Conservation (phyloP, 2,797 vertebrate genomes). For the Pseudochaenichthys georgianus region DNA sequence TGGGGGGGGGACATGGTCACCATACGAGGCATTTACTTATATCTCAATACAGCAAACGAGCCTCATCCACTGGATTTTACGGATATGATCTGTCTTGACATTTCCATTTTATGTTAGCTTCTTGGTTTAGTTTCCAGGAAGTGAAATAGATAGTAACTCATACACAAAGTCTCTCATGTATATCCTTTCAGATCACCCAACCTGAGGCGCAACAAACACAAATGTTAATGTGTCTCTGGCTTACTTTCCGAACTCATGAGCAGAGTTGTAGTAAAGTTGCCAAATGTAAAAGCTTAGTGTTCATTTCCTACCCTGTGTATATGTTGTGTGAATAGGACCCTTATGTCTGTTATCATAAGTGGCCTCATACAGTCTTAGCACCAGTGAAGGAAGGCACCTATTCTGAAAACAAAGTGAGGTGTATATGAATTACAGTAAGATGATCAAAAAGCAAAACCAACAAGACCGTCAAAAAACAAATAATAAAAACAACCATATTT, state of each 20-base stretch:
- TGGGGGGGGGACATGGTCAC: no score
- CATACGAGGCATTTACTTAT: no score
- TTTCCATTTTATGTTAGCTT: no score
- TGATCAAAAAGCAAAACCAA: conserved; percentile 34
- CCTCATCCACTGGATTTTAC: no score
- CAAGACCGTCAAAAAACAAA: conserved; percentile 23
- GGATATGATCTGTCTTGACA: no score
- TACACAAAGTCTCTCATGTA: not conserved
- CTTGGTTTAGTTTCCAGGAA: no score
- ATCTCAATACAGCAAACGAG: no score
- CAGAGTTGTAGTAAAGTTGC: conserved; percentile 54
- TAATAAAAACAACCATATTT: conserved; percentile 33
- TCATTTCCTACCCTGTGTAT: conserved; percentile 62
- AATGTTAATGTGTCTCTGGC: not conserved
- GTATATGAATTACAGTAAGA: conserved; percentile 59
- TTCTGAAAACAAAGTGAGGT: conserved; percentile 35
- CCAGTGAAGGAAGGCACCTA: conserved; percentile 63
- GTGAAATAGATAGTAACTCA: not conserved
- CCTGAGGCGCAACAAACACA: conserved; percentile 10
- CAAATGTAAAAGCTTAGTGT: conserved; percentile 60
- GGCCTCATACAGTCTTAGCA: conserved; percentile 58
- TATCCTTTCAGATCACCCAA: not conserved
- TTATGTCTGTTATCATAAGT: not conserved
- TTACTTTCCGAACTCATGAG: conserved; percentile 16
- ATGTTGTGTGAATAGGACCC: conserved; percentile 5